phyloP scores from a whole-genome alignment of 1,140 invertebrate genomes.

The Heliconius nattereri region DNA sequence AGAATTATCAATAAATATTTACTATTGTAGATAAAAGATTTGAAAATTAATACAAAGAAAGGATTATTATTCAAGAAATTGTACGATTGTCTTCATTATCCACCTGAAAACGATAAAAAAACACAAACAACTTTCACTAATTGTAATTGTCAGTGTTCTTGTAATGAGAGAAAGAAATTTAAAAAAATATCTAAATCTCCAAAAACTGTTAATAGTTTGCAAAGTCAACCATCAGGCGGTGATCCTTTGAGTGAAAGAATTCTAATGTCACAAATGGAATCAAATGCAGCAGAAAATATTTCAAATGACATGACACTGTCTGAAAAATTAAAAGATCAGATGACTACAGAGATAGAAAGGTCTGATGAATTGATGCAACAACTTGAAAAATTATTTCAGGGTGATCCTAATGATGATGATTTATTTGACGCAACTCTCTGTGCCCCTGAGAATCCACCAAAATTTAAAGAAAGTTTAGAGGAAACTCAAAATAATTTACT shows the following conservation, averaged over 20 bases:
- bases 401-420: slow-evolving; percentile 68
- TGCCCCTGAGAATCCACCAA: slow-evolving; percentile 40
- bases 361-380: slow-evolving; percentile 66
- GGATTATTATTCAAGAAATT: slow-evolving; percentile 64
- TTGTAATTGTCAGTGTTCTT: slow-evolving; percentile 63
- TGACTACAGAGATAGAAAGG: slow-evolving; percentile 33
- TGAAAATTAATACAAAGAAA: slow-evolving; percentile 65
- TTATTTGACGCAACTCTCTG: slow-evolving; percentile 65
- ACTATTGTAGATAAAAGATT: slow-evolving; percentile 56
- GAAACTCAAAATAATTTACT: neutral
- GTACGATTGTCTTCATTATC: slow-evolving; percentile 59
- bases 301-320: slow-evolving; percentile 15
- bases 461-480: neutral
- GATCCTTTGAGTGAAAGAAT: neutral
- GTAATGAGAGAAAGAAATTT: slow-evolving; percentile 55
- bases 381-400: slow-evolving; percentile 69
- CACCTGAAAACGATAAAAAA: slow-evolving; percentile 70
- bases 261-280: slow-evolving; percentile 9
- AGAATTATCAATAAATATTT: neutral
- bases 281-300: slow-evolving; percentile 1
- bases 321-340: slow-evolving; percentile 23
- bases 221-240: neutral
- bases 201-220: slow-evolving; percentile 4
- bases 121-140: slow-evolving; percentile 56
- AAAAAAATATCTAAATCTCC: slow-evolving; percentile 44